Base-by-base conservation (phyloP, 1,140 invertebrate species). In the Galendromus occidentalis region DNA sequence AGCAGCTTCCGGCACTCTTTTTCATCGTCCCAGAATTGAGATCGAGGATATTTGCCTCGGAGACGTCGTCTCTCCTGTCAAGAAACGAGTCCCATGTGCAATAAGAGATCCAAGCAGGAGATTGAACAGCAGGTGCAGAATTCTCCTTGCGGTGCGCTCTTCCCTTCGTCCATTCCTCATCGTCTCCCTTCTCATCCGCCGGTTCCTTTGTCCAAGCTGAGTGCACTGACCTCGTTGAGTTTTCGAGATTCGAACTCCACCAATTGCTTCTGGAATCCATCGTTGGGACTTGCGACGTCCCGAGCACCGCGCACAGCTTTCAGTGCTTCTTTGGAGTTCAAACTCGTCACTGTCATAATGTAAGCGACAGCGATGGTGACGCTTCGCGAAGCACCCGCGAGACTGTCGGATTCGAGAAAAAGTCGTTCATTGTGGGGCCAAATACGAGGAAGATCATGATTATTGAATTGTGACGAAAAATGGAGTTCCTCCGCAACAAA, bases 311-410 rank as follows among this genome's bases (percentile, higher is more conserved):
- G 81, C 25, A 96, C 87, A 45, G 92, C 87, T 78, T 94, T 92
- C 44, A 96, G 77, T 0, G 90, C 85, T 72, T 96, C 91, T 71
- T 90, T 87, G 87, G 88, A 93, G 39, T 82, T 85, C n/a, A 95
- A 79, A 68, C 84, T 81, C 9, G 91, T 93, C 41, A 86, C 87
- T 51, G 87, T 88, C 91, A 96, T 95, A 65, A 97, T 87, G 76
- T 93, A 93, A 25, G 90, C 89, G 29, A 93, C 88, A 0, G 88
- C 86, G 25, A 96, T 85, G 0, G 92, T 95, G 39, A 95, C 91
- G 73, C 90, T 94, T 20, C 92, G 82, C 0, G 91, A 95, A 83
- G 96, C 92, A 18, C 93, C 93, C 1, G 92, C 92, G 73, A 97
- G 77, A 77, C 90, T 92, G 68, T 66, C 68, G 69, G 25, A 39